Evolutionary conservation across 2,797 vertebrate species (phyloP).

Genomic region (Chiloscyllium punctatum): DNA sequence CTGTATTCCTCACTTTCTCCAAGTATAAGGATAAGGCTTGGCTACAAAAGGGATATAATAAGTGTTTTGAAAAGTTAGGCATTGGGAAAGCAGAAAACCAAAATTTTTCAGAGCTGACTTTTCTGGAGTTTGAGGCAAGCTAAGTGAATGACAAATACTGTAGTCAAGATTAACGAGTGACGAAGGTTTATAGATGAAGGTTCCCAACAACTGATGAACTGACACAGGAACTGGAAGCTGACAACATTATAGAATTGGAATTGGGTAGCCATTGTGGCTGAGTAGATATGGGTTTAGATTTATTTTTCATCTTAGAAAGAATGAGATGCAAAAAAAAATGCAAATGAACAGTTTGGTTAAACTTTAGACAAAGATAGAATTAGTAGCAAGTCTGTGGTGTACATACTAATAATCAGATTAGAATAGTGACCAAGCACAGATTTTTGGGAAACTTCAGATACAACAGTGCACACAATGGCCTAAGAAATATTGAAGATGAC

Average conservation of each 20-base stretch:
- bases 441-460: background rate
- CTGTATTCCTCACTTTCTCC: too few relatives aligned
- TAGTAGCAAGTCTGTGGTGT: background rate
- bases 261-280: background rate
- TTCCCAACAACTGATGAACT: background rate
- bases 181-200: background rate
- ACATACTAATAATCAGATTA: too few relatives aligned
- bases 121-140: background rate
- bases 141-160: background rate
- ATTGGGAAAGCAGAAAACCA: background rate
- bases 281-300: background rate
- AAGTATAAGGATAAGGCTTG: background rate
- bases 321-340: background rate
- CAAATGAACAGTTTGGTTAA: background rate
- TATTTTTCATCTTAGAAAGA: background rate
- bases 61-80: background rate
- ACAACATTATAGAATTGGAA: background rate
- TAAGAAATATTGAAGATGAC: background rate
- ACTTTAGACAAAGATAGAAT: background rate
- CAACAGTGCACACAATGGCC: background rate
- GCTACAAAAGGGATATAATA: background rate
- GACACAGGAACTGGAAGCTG: background rate
- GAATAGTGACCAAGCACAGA: background rate
- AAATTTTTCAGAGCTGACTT: background rate
- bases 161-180: background rate